Conservation (phyloP, 2,888 invertebrate species). For the Aphidoletes aphidimyza region DNA sequence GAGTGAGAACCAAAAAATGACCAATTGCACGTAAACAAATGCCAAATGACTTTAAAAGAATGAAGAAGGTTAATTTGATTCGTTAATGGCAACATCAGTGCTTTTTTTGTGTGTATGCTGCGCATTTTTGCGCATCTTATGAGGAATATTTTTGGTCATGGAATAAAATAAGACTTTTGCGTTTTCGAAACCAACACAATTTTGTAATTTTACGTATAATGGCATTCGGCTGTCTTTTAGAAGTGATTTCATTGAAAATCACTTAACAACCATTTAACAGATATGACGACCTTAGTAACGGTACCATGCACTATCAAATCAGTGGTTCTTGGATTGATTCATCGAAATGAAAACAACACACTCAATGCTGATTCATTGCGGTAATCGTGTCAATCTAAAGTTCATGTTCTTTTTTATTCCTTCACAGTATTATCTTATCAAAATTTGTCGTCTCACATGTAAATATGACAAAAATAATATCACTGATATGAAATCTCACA, state of each 20-base stretch:
- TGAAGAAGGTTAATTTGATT: slow-evolving; percentile 43
- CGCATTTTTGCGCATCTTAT: not conserved
- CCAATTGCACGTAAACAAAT: slow-evolving; percentile 6
- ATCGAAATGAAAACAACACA: not conserved
- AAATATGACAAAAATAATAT: not conserved
- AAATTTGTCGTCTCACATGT: not conserved
- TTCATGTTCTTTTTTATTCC: slow-evolving; percentile 10
- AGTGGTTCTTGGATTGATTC: not conserved
- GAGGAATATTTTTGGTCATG: too few species aligned
- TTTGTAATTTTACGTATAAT: too few species aligned
- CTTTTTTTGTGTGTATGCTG: not conserved
- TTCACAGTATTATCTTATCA: not conserved
- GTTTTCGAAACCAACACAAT: too few species aligned
- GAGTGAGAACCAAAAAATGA: not conserved
- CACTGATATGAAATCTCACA: slow-evolving; percentile 4
- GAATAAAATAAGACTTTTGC: too few species aligned
- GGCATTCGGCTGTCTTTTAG: too few species aligned
- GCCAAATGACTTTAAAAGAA: not conserved
- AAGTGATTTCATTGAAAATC: too few species aligned
- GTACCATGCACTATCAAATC: not conserved
- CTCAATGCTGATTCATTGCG: too few species aligned
- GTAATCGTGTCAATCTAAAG: not conserved
- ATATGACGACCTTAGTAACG: not conserved
- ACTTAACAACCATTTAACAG: too few species aligned
- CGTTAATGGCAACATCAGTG: not conserved